Evolutionary conservation across 2,888 invertebrate species (phyloP).

Genomic region (Dyspetes luteomarginatus): DNA sequence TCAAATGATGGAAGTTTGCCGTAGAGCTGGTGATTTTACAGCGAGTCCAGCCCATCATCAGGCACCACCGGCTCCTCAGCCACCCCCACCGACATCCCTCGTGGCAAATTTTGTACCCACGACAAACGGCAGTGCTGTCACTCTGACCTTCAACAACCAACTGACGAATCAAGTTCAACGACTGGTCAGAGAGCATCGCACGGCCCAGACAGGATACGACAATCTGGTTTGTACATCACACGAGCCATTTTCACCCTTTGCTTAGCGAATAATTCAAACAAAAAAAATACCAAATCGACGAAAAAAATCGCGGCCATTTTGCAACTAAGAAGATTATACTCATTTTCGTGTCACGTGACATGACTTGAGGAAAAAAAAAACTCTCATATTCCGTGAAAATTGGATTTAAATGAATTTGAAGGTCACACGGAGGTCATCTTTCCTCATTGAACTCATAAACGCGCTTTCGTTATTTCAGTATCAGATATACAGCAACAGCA

Average conservation of each 20-base stretch:
- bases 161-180: slow-evolving; percentile 90
- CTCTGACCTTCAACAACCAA: slow-evolving; percentile 97
- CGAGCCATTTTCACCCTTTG: no score
- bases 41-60: slow-evolving; percentile 85
- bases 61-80: slow-evolving; percentile 83
- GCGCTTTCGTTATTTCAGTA: slow-evolving; percentile 86
- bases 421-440: no score
- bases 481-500: slow-evolving; percentile 90
- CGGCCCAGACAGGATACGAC: slow-evolving; percentile 88
- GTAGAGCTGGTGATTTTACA: slow-evolving; percentile 85
- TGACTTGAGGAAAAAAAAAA: no score
- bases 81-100: slow-evolving; percentile 85
- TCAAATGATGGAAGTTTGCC: slow-evolving; percentile 96
- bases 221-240: slow-evolving; percentile 86
- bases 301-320: no score
- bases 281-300: no score
- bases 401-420: no score
- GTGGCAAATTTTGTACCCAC: slow-evolving; percentile 91
- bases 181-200: slow-evolving; percentile 88
- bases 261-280: no score
- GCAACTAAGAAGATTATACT: no score
- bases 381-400: no score
- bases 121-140: slow-evolving; percentile 91
- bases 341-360: no score
- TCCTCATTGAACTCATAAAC: neutral